Conservation (phyloP, 2,797 vertebrate genomes). For the Pteronotus mesoamericanus region DNA sequence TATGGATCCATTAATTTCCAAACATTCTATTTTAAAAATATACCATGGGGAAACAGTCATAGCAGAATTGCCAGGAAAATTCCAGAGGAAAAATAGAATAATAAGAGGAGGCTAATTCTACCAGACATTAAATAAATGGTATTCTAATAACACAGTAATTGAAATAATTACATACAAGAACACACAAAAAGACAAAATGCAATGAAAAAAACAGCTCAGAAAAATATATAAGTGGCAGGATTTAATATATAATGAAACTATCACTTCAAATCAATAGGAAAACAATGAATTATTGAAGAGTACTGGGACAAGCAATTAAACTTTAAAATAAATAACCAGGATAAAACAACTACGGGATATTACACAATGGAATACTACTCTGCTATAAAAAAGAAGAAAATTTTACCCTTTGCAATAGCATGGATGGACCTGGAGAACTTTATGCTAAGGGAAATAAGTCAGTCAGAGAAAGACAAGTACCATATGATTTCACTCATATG, state of each 20-base stretch:
- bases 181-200: background rate
- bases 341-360: background rate
- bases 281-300: background rate
- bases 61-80: background rate
- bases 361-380: background rate
- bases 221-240: background rate
- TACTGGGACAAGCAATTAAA: background rate
- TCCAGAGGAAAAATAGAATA: background rate
- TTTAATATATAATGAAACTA: background rate
- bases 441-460: background rate
- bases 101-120: background rate
- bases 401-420: background rate
- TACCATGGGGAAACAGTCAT: background rate
- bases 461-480: background rate
- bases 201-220: background rate
- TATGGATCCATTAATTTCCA: background rate
- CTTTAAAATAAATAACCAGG: background rate
- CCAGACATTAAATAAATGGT: background rate
- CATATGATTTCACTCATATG: background rate
- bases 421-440: background rate
- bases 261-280: conserved; percentile 3
- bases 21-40: background rate
- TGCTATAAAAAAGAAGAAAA: background rate
- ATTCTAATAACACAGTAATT: background rate
- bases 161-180: background rate